Base-by-base conservation (phyloP, 2,888 invertebrate species). In the Lepidocyrtoides sp. region DNA sequence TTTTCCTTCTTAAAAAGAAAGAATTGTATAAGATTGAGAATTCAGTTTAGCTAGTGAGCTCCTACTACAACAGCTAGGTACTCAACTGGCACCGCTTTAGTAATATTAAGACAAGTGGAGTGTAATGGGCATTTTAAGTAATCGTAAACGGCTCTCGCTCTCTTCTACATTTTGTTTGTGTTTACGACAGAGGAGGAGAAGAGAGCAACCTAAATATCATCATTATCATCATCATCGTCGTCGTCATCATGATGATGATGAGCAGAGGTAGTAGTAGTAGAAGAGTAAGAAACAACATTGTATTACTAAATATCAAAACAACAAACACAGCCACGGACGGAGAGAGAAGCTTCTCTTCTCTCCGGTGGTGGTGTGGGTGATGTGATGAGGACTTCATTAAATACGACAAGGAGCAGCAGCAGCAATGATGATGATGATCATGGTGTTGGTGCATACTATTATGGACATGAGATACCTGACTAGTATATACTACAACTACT, bases 331-430 rank as follows among this genome's bases (percentile, higher is more conserved):
- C 57, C 17, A 57, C 20, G 57, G n/a, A 75, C 75, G 44, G 75
- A 23, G 48, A 32, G 48, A 75, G 57, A 79, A 20, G 75, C 75
- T 75, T 48, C 75, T 75, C 79, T 48, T 51, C 48, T 79, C 57
- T 36, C 54, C 20, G 57, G 36, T 36, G 36, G 14, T 57, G 57
- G 57, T 79, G 79, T 57, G 54, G 82, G 44, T 85, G 72, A 85
- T 60, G 75, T 57, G 85, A 85, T 85, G 89, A 90, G 79, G 77
- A 90, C 89, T 90, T 90, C 84, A 84, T 90, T 90, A 84, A 83
- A 82, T 82, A 63, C 82, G 63, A 63, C 82, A 82, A 75, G 51
- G 29, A 75, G 75, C 75, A 75, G 26, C 20, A 41, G 75, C 75
- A 36, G 32, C 48, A 48, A 10, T 10, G 12, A n/a, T 48, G 29